A percentile compares a stretch with the other conserved stretches of the same genome.
phyloP scores from a whole-genome alignment of 2,113 vertebrate species.

The Hyperoodon ampullatus region DNA sequence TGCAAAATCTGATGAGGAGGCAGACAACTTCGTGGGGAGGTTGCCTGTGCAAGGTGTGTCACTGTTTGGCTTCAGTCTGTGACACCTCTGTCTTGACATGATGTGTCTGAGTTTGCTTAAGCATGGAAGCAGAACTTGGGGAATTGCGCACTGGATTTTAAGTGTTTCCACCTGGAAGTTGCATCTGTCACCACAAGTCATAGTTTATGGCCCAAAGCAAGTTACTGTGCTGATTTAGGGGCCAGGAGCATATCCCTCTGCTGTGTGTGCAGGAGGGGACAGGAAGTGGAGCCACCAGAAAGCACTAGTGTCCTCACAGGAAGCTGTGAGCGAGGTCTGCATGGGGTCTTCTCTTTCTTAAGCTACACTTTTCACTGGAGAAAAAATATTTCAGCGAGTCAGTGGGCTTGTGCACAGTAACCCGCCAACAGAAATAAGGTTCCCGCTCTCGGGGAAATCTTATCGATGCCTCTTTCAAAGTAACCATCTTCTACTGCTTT shows the following conservation, averaged over 20 bases:
- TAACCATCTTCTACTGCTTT: background rate
- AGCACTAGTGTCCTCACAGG: background rate
- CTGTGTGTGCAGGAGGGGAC: background rate
- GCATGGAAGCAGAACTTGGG: background rate
- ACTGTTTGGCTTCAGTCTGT: background rate
- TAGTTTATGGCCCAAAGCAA: background rate
- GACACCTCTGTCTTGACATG: background rate
- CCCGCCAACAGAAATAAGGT: background rate
- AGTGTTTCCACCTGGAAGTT: background rate
- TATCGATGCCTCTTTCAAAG: slow-evolving; percentile 25
- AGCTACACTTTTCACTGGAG: slow-evolving; percentile 4
- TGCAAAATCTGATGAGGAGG: background rate
- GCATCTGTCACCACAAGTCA: background rate
- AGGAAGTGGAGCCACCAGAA: background rate
- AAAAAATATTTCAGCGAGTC: background rate
- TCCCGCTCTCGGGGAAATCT: background rate
- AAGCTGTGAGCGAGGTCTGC: background rate
- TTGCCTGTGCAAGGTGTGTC: background rate
- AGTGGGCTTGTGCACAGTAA: background rate
- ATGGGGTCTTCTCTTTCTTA: background rate
- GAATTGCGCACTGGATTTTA: too few relatives aligned
- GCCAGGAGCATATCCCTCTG: background rate
- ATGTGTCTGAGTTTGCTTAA: background rate
- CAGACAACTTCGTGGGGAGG: rapidly evolving
- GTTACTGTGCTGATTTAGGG: background rate